Percentiles rank a stretch among this genome's conserved stretches.
Conservation (phyloP, 2,888 invertebrate genomes). For the Andrena flavipes region DNA sequence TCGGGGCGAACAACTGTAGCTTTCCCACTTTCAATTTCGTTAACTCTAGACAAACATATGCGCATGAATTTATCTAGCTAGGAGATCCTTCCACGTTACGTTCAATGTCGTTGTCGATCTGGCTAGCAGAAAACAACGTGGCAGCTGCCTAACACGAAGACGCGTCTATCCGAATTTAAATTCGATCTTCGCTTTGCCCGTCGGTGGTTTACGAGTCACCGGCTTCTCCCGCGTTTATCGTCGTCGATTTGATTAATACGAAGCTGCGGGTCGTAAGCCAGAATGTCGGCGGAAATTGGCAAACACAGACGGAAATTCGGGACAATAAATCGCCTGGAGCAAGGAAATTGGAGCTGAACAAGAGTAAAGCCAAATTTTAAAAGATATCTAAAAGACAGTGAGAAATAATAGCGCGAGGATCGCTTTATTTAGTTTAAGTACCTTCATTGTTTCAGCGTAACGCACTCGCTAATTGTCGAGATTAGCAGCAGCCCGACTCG, state of each 20-base stretch:
- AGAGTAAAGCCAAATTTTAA: not conserved
- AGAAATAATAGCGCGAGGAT: not conserved
- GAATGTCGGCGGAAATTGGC: slow-evolving; percentile 14
- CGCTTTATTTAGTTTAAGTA: slow-evolving; percentile 23
- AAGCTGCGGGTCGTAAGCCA: not conserved
- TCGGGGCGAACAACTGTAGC: not conserved
- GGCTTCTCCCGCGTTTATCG: not conserved
- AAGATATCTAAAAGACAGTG: not conserved
- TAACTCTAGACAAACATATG: slow-evolving; percentile 9
- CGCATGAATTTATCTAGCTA: not conserved
- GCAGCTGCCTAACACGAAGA: not conserved
- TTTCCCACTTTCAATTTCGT: slow-evolving; percentile 5
- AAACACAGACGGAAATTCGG: not conserved
- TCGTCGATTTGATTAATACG: not conserved
- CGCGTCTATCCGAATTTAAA: not conserved
- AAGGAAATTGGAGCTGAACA: slow-evolving; percentile 3
- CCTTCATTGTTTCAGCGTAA: not conserved
- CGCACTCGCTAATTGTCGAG: slow-evolving; percentile 17
- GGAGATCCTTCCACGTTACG: not conserved
- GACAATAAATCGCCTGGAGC: not conserved
- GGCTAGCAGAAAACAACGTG: not conserved
- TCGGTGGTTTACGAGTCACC: not conserved
- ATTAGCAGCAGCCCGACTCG: not conserved
- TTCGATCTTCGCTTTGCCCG: not conserved
- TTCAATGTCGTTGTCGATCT: not conserved